Evolutionary conservation across 2,888 invertebrate genomes (phyloP).

Genomic region (Arctia plantaginis): DNA sequence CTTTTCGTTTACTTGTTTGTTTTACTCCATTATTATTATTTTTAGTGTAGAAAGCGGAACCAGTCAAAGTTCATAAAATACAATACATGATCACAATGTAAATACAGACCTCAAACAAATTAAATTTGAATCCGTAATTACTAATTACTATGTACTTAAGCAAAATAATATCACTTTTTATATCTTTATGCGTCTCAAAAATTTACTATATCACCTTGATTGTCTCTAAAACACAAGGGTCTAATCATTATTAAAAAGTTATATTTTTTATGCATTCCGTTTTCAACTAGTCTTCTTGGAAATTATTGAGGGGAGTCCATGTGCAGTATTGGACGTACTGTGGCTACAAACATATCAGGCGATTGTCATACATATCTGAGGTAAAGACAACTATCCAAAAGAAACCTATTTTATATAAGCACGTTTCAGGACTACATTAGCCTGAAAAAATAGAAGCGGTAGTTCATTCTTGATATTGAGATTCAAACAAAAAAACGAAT

Average conservation of each 20-base stretch:
- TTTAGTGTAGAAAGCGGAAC: neutral
- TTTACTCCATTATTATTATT: neutral
- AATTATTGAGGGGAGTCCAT: neutral
- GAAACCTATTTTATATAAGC: neutral
- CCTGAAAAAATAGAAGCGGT: neutral
- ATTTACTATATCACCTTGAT: too few relatives aligned
- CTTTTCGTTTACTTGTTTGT: neutral
- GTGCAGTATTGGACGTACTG: neutral
- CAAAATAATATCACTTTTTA: too few relatives aligned
- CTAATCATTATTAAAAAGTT: too few relatives aligned
- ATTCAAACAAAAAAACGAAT: neutral
- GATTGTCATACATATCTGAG: too few relatives aligned
- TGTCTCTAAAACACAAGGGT: too few relatives aligned
- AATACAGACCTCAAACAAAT: neutral
- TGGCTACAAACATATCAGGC: too few relatives aligned
- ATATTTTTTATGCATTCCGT: neutral
- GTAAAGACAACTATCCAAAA: too few relatives aligned
- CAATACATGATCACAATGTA: neutral
- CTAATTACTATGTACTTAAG: too few relatives aligned
- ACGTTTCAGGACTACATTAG: neutral
- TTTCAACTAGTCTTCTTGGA: neutral
- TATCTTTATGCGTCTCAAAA: too few relatives aligned
- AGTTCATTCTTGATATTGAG: neutral
- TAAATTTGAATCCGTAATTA: neutral
- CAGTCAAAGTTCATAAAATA: neutral